A percentile compares a stretch with the other conserved stretches of the same genome.
Evolutionary conservation across 2,113 vertebrate genomes (phyloP).

Genomic region (Oreochromis aureus): DNA sequence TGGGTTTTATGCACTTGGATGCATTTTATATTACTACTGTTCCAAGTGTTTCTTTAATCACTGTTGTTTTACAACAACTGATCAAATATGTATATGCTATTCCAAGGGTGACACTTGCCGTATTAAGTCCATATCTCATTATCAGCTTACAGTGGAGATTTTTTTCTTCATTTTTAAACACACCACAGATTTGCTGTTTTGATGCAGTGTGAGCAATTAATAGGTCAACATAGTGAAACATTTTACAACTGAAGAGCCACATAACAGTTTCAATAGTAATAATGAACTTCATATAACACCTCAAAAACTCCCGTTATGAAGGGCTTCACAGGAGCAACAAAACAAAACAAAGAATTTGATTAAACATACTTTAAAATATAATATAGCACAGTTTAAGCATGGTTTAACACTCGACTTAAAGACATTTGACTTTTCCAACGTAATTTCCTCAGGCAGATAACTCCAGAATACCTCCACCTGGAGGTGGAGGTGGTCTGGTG

Average conservation of each 20-base stretch:
- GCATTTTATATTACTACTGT: background rate
- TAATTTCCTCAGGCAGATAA: background rate
- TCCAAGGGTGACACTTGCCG: background rate
- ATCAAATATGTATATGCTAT: background rate
- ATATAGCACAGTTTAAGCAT: background rate
- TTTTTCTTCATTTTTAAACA: background rate
- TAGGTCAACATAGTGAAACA: background rate
- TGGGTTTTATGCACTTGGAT: background rate
- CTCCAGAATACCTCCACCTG: background rate
- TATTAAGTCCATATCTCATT: background rate
- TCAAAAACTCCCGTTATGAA: rapidly evolving
- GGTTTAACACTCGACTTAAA: background rate
- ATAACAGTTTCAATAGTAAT: background rate
- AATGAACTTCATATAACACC: background rate
- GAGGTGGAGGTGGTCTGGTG: background rate
- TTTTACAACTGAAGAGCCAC: background rate
- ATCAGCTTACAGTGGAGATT: background rate
- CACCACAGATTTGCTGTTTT: background rate
- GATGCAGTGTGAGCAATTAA: background rate
- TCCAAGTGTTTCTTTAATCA: background rate
- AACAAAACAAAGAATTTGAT: background rate
- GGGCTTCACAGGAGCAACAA: background rate
- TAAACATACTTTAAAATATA: background rate
- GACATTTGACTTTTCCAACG: background rate
- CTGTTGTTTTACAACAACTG: background rate